Conservation (phyloP, 2,113 vertebrate species). For the Upupa epops region DNA sequence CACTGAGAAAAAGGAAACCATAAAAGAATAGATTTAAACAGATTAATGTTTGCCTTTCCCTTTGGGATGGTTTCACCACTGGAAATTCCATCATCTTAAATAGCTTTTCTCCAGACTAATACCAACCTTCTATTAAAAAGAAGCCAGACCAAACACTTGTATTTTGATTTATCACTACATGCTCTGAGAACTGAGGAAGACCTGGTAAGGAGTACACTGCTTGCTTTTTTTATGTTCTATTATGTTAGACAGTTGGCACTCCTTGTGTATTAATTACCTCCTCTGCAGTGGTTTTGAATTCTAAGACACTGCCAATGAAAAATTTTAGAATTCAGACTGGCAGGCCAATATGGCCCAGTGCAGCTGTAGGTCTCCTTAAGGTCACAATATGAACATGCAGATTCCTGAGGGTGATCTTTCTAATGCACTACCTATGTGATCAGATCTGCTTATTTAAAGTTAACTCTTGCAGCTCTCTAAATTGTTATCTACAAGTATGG, state of each 20-base stretch:
- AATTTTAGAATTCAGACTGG: neutral
- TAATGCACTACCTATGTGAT: neutral
- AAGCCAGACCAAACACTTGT: neutral
- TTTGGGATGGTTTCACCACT: neutral
- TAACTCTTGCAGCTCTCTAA: neutral
- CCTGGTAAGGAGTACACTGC: neutral
- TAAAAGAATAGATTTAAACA: neutral
- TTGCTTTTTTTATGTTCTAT: accelerated
- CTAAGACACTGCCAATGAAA: neutral
- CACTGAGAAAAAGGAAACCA: neutral
- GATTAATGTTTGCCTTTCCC: neutral
- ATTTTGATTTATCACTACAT: neutral
- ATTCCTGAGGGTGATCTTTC: neutral
- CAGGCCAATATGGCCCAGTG: neutral
- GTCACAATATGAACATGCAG: neutral
- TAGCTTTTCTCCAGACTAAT: neutral
- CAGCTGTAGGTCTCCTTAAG: neutral
- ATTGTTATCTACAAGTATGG: neutral
- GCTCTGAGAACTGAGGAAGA: neutral
- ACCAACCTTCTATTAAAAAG: neutral
- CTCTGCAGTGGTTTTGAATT: neutral
- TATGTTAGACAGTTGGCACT: neutral
- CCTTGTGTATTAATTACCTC: neutral
- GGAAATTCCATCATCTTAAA: neutral
- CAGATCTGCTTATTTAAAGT: neutral